Base-by-base conservation (phyloP, 1,140 invertebrate species). In the Zelostemma sp. region DNA sequence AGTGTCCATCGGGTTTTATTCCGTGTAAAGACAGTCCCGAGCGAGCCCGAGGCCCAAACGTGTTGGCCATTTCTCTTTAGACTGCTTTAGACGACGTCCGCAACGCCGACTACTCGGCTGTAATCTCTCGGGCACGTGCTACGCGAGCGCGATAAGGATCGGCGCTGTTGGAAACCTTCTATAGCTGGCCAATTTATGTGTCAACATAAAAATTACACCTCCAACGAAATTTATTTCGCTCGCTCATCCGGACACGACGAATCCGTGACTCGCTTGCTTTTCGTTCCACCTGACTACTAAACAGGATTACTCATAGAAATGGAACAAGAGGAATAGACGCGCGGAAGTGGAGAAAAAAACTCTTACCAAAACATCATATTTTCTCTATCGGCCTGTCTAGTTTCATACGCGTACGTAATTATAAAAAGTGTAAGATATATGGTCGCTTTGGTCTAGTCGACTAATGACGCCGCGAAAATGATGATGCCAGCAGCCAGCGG, bases 391-490 rank as follows among this genome's bases (percentile, higher is more conserved):
- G n/a, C n/a, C n/a, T n/a, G n/a, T n/a, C n/a, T n/a, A n/a, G n/a
- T n/a, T n/a, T n/a, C n/a, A n/a, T n/a, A n/a, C n/a, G n/a, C n/a
- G n/a, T n/a, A n/a, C n/a, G n/a, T n/a, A n/a, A n/a, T n/a, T n/a
- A n/a, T 4, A 28, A 28, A 28, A 28, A 28, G 8, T 28, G 25
- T 28, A 28, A 28, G 25, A 28, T 8, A n/a, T n/a, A n/a, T n/a
- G n/a, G n/a, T n/a, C n/a, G n/a, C n/a, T n/a, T n/a, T n/a, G n/a
- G n/a, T n/a, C n/a, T n/a, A n/a, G 75, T 45, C 63, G 75, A 82
- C 79, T 68, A 73, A 81, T 81, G 79, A 81, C 76, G 58, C 63
- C 58, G 73, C 57, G 68, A 73, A 73, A 79, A 78, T 74, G 80
- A 81, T 81, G 25, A 28, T 28, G 25, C 76, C 73, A 75, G 64